These are phyloP conservation scores for Microplitis manilae DNA, from an alignment of 2,888 invertebrate genomes.

Conservation along the genomic window DNA sequence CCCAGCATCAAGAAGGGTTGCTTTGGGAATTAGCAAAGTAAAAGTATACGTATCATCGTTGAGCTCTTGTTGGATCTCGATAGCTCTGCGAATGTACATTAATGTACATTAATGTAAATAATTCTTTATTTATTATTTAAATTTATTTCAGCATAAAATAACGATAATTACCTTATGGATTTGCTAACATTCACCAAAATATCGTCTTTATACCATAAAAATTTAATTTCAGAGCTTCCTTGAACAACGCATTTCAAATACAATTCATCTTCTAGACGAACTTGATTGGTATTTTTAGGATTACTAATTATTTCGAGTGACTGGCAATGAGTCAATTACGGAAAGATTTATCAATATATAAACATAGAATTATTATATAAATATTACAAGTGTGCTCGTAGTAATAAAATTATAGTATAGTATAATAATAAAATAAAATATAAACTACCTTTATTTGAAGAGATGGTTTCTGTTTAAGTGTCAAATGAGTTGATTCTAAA, in stretches of 20 bases:
- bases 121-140: background rate
- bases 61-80: constrained; percentile 70
- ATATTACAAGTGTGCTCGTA: too few relatives aligned
- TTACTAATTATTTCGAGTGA: constrained; percentile 64
- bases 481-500: constrained; percentile 78
- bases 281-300: constrained; percentile 63
- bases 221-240: constrained; percentile 82
- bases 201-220: constrained; percentile 88
- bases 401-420: background rate
- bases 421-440: background rate
- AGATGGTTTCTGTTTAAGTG: constrained; percentile 82
- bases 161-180: constrained; percentile 77
- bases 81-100: constrained; percentile 58
- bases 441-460: constrained; percentile 77
- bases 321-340: constrained; percentile 52
- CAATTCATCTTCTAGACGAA: constrained; percentile 84
- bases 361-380: too few relatives aligned
- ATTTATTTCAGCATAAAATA: background rate
- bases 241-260: constrained; percentile 84
- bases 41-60: constrained; percentile 78
- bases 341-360: too few relatives aligned
- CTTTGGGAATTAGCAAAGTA: constrained; percentile 81
- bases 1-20: constrained; percentile 81
- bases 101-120: background rate
- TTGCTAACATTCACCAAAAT: constrained; percentile 82